Evolutionary conservation across 2,888 invertebrate genomes (phyloP).

Genomic region (Chirona hameri): DNA sequence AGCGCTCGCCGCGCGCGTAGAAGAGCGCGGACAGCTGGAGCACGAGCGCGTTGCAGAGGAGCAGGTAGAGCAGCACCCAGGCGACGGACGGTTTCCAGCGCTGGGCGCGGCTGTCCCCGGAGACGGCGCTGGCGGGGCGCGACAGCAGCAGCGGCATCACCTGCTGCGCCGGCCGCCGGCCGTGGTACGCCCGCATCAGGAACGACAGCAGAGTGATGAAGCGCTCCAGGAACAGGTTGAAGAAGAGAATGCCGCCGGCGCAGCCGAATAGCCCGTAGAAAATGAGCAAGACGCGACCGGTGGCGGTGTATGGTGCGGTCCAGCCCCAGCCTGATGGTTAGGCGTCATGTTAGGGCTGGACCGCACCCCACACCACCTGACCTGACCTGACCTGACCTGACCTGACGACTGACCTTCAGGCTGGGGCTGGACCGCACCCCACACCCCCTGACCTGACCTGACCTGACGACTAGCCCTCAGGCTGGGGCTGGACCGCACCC

Average conservation of each 20-base stretch:
- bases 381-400: too few species aligned
- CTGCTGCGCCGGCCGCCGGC: conserved; percentile 44
- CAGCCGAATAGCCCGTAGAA: conserved; percentile 63
- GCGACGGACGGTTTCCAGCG: conserved; percentile 63
- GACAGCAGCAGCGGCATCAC: conserved; percentile 39
- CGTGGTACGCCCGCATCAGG: conserved; percentile 55
- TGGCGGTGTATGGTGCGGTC: conserved; percentile 58
- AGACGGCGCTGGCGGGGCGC: conserved; percentile 36
- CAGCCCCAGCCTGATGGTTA: conserved; percentile 57
- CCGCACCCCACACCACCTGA: conserved; percentile 54
- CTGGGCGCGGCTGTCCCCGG: conserved; percentile 36
- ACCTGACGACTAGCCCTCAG: too few species aligned
- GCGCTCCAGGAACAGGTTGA: conserved; percentile 62
- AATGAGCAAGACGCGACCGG: conserved; percentile 57
- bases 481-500: too few species aligned
- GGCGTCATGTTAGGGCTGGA: neutral
- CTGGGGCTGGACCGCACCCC: conserved; percentile 61
- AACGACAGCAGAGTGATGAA: conserved; percentile 62
- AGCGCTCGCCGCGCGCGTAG: conserved; percentile 55
- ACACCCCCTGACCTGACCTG: too few species aligned
- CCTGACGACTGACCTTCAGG: too few species aligned
- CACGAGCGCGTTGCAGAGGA: conserved; percentile 54
- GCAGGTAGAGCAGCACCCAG: conserved; percentile 61
- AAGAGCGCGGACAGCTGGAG: conserved; percentile 57
- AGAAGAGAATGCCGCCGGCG: conserved; percentile 61